Evolutionary conservation across 2,797 vertebrate species (phyloP), one percentile per base, ranked within the genome.

Genomic region (Thaleichthys pacificus): DNA sequence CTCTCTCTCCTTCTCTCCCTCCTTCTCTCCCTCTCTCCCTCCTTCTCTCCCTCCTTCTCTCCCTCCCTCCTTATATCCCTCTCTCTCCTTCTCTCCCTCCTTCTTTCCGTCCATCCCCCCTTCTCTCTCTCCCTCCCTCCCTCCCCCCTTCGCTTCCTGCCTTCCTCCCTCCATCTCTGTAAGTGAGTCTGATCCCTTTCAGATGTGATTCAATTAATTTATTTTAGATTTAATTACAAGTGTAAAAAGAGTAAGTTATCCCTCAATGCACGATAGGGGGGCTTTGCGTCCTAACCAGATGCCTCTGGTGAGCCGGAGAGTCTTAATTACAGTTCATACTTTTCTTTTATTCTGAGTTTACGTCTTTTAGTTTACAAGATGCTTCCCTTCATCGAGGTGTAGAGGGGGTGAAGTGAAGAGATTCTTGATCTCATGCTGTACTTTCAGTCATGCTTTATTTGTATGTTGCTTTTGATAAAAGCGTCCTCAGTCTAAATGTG

Each of bases 201-300:
- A 90, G 87, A 92, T 93, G 88, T 89, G 91, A 93, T 93, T 94
- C 89, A 94, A 92, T 94, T 94, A 93, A 93, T 93, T 93, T 93
- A 89, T 89, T 86, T 92, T 92, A 92, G 91, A 93, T 93, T 93
- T 94, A 93, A 94, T 94, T 93, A 94, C 90, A 90, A 86, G 89
- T 81, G 74, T 89, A 90, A 90, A 90, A 90, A 67, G 91, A 91
- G 89, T 54, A 89, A 92, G 89, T 91, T 91, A 91, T 93, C 88
- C 87, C 79, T 88, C 87, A 91, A 81, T 83, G 86, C 90, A 89
- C 80, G 66, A 89, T 90, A 89, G 91, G 91, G 90, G 90, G 91
- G 89, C 91, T 84, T 76, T 69, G 66, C 84, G 88, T 89, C 76
- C 88, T 93, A 93, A 93, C 89, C 90, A 92, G 91, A 90, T 77